phyloP scores from a whole-genome alignment of 2,113 vertebrate genomes.

The Spheniscus mendiculus region DNA sequence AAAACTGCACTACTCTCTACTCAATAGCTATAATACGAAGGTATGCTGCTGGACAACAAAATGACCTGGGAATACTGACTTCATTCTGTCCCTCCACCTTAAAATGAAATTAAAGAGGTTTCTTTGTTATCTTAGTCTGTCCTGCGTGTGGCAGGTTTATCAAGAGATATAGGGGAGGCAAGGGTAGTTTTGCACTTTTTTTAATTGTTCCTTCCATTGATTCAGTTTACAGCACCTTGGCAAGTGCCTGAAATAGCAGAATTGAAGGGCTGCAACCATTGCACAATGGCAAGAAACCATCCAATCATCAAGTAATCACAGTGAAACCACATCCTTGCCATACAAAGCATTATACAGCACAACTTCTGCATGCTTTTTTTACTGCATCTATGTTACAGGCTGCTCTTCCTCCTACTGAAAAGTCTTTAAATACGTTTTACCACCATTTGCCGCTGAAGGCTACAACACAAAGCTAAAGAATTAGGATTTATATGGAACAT shows the following conservation, averaged over 20 bases:
- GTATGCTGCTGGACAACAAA: not conserved
- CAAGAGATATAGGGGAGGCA: not conserved
- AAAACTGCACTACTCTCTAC: not conserved
- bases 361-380: not conserved
- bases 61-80: not conserved
- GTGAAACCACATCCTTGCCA: not conserved
- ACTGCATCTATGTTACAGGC: not conserved
- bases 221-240: not conserved
- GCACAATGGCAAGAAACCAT: accelerated
- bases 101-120: not conserved
- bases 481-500: not conserved
- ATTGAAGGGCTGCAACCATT: not conserved
- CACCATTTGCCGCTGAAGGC: not conserved
- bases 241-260: not conserved
- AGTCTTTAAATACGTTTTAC: not conserved
- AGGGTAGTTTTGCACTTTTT: not conserved
- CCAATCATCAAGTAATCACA: not conserved
- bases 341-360: not conserved
- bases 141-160: not conserved
- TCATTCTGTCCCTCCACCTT: not conserved
- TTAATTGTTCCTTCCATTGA: not conserved
- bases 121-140: not conserved
- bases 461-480: not conserved
- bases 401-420: not conserved
- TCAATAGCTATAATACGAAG: not conserved